These are phyloP conservation scores for Petrocephalus sullivani DNA, from an alignment of 2,797 vertebrate genomes.

Conservation along the genomic window DNA sequence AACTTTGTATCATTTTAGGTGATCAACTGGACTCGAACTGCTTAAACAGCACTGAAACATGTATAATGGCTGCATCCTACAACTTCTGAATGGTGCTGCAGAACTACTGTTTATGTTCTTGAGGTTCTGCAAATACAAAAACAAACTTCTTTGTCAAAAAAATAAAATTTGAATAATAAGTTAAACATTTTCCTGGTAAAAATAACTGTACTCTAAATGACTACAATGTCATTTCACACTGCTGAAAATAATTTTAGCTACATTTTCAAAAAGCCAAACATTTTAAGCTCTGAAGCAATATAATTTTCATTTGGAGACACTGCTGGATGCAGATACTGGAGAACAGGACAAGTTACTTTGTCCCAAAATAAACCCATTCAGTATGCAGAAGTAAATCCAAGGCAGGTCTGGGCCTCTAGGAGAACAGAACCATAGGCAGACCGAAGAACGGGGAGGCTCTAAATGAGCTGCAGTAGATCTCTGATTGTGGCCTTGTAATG, in stretches of 20 bases:
- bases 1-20: not conserved
- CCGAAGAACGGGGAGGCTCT: not conserved
- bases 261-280: not conserved
- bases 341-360: not conserved
- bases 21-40: not conserved
- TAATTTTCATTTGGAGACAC: not conserved
- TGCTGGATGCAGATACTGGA: not conserved
- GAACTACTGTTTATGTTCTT: not conserved
- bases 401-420: not conserved
- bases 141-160: not conserved
- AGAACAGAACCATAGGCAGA: not conserved
- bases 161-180: not conserved
- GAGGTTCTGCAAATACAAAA: too few species aligned
- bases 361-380: not conserved
- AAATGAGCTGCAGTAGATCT: not conserved
- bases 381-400: not conserved
- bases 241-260: not conserved
- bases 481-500: not conserved
- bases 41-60: not conserved
- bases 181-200: not conserved
- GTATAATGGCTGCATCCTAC: not conserved
- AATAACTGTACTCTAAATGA: not conserved
- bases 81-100: not conserved
- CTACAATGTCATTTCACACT: not conserved
- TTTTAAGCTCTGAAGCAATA: not conserved